Percentiles rank a stretch among this genome's conserved stretches.
Conservation (phyloP, 2,113 vertebrate genomes). For the Crotophaga sulcirostris region DNA sequence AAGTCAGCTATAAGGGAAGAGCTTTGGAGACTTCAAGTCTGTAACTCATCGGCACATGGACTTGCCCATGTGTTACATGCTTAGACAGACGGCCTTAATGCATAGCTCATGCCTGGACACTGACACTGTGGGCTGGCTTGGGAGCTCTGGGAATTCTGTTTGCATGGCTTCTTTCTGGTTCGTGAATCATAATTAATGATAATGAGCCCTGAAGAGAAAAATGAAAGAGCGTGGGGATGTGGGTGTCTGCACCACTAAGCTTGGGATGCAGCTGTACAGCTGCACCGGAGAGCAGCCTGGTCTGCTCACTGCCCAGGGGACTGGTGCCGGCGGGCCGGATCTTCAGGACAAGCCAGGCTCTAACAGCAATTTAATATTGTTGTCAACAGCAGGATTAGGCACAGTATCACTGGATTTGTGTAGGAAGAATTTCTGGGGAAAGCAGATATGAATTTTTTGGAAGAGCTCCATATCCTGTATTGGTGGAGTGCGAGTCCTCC, state of each 20-base stretch:
- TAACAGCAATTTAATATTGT: not conserved
- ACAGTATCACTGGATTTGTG: not conserved
- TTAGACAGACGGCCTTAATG: accelerated
- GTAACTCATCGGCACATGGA: accelerated
- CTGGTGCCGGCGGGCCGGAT: not conserved
- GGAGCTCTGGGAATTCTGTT: not conserved
- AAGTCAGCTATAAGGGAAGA: not conserved
- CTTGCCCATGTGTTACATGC: not conserved
- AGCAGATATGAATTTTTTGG: not conserved
- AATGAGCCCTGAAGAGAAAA: not conserved
- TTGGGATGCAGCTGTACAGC: not conserved
- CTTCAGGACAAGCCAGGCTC: not conserved
- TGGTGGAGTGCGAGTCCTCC: not conserved
- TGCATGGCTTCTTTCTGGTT: not conserved
- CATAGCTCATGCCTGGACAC: not conserved
- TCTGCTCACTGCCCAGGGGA: not conserved
- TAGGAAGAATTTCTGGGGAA: not conserved
- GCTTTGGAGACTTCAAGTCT: not conserved
- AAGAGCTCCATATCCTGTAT: not conserved
- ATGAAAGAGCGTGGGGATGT: accelerated
- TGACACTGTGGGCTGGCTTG: not conserved
- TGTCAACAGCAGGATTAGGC: not conserved
- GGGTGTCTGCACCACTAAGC: not conserved
- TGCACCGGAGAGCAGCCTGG: not conserved
- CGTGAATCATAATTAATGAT: not conserved